A percentile compares a stretch with the other conserved stretches of the same genome.
These are phyloP conservation scores for Hybognathus amarus DNA, from an alignment of 2,797 vertebrate genomes.

Conservation along the genomic window DNA sequence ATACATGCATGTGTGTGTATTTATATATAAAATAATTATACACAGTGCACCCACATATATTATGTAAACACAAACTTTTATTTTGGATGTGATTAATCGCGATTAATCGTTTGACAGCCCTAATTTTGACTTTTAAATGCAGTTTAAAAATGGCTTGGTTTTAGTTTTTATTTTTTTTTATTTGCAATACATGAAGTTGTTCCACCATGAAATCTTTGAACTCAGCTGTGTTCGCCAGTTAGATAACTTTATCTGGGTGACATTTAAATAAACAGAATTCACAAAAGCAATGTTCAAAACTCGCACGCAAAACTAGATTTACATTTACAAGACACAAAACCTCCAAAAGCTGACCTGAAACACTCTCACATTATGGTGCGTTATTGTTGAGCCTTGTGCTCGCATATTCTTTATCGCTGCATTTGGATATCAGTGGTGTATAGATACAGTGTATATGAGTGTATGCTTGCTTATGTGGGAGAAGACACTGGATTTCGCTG, in stretches of 20 bases:
- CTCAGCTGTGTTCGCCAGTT: not conserved
- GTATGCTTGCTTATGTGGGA: conserved; percentile 1
- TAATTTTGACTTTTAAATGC: not conserved
- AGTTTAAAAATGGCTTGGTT: not conserved
- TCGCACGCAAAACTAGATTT: not conserved
- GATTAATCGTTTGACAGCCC: too few relatives aligned
- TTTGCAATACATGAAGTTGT: not conserved
- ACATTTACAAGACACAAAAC: not conserved
- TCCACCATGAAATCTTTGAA: not conserved
- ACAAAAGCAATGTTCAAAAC: not conserved
- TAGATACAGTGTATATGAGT: not conserved
- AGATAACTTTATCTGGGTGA: not conserved
- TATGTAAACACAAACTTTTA: too few relatives aligned
- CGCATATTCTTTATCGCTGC: not conserved
- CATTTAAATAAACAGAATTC: not conserved
- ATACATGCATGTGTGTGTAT: too few relatives aligned
- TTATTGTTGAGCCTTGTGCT: not conserved
- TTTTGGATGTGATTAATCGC: too few relatives aligned
- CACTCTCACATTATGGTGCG: too few relatives aligned
- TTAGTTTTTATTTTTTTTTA: not conserved
- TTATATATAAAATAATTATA: too few relatives aligned
- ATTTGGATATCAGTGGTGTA: not conserved
- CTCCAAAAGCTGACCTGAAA: not conserved
- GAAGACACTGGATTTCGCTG: conserved; percentile 32
- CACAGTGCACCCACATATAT: too few relatives aligned